Evolutionary conservation across 1,140 invertebrate species (phyloP), one percentile per base, ranked within the genome.

Genomic region (Harlomillsia oculata): DNA sequence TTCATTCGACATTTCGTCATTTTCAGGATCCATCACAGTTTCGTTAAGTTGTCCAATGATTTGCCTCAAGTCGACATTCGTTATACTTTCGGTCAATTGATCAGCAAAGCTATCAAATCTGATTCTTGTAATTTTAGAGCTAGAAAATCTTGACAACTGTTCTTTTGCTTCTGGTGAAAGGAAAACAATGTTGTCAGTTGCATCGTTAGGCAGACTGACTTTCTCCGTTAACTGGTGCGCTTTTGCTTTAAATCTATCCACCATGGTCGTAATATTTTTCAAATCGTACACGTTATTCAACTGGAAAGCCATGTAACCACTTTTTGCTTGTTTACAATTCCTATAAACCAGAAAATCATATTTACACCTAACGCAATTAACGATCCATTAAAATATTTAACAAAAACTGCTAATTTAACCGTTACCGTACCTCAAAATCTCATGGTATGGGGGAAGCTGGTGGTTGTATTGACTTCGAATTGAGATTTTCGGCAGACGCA

Each of bases 171-270:
- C 57, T 1, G 48, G 53, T 39, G 49, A 59, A 4, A 63, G 26
- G 32, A 63, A 63, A 18, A 52, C 41, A 18, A 63, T 63, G 14
- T 45, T 40, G 39, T 50, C 36, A n/a, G 62, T 63, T 16, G 58
- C 44, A 32, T 60, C 62, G 21, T 49, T 25, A 3, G 57, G 44
- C 13, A 63, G 30, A 39, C 18, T 25, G 20, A 63, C 54, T 49
- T 57, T 20, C 13, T 54, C 50, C 2, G 58, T 54, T 13, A 63
- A 28, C 16, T 34, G 13, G n/a, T 32, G 53, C 11, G 53, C 54
- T 43, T 60, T 45, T 4, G 32, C 25, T 25, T 53, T 54, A 30
- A 63, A 60, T 37, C 57, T 20, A n/a, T 56, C 55, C 9, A 49
- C 26, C 4, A 63, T 29, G 14, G 30, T 23, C 30, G n/a, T 43